Conservation (phyloP, 2,888 invertebrate genomes). For the Cataglyphis albicans region DNA sequence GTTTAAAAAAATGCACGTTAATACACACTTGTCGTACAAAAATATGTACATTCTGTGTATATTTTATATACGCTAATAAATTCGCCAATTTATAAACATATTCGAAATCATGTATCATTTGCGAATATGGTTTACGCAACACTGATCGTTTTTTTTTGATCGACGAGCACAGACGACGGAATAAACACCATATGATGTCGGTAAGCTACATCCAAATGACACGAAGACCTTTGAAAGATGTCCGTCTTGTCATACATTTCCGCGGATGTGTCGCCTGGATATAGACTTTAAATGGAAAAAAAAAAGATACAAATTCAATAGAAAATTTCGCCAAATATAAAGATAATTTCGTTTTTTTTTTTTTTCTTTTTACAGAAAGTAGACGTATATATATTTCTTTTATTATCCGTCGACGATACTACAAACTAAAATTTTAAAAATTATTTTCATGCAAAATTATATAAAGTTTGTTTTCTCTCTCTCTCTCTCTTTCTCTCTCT, state of each 20-base stretch:
- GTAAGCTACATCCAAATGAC: slow-evolving; percentile 46
- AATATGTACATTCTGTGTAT: not conserved
- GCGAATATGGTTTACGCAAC: slow-evolving; percentile 29
- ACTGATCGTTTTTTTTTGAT: not conserved
- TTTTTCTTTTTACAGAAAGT: slow-evolving; percentile 74
- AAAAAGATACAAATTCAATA: not conserved
- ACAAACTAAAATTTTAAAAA: slow-evolving; percentile 82
- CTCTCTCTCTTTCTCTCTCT: slow-evolving; percentile 53
- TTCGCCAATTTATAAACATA: not conserved
- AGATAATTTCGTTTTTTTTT: not conserved
- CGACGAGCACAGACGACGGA: slow-evolving; percentile 42
- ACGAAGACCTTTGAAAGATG: slow-evolving; percentile 56
- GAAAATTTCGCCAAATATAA: slow-evolving; percentile 25
- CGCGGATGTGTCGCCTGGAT: slow-evolving; percentile 34
- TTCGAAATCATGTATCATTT: not conserved
- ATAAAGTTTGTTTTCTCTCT: slow-evolving; percentile 64
- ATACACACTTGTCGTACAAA: not conserved
- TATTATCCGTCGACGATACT: slow-evolving; percentile 79
- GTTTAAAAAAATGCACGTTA: not conserved
- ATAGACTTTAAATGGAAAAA: slow-evolving; percentile 32
- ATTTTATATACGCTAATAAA: not conserved
- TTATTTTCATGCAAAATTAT: slow-evolving; percentile 80
- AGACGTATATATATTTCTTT: slow-evolving; percentile 76
- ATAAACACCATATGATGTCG: slow-evolving; percentile 21
- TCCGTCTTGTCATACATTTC: not conserved